Evolutionary conservation across 2,888 invertebrate species (phyloP).

Genomic region (Euplagia quadripunctaria): DNA sequence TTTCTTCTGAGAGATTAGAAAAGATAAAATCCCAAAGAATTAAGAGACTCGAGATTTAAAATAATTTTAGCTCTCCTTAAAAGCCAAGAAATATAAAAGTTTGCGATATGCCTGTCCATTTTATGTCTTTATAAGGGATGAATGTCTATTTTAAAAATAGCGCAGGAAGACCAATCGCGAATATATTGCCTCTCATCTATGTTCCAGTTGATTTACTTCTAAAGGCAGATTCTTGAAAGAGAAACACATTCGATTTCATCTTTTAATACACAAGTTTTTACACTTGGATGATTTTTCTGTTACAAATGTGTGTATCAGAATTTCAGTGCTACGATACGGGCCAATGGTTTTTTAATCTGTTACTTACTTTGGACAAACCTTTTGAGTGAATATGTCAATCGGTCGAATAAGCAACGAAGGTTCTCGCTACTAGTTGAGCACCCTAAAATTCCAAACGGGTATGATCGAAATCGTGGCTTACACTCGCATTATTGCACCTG

Average conservation of each 20-base stretch:
- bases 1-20: constrained; percentile 63
- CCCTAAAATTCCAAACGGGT: no score
- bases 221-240: constrained; percentile 58
- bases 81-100: background rate
- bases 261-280: no score
- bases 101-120: no score
- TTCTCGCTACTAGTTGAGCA: background rate
- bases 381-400: constrained; percentile 6
- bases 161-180: constrained; percentile 20
- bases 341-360: constrained; percentile 27
- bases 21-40: constrained; percentile 61
- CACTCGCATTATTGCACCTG: no score
- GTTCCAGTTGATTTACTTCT: constrained; percentile 58
- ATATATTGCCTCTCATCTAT: constrained; percentile 49
- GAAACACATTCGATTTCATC: constrained; percentile 49
- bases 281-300: constrained; percentile 50
- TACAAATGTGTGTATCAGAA: constrained; percentile 37
- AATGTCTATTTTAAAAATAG: background rate
- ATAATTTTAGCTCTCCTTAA: constrained; percentile 24
- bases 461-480: no score
- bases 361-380: constrained; percentile 18
- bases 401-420: background rate
- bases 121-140: background rate
- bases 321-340: constrained; percentile 29
- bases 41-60: constrained; percentile 60